Conservation (phyloP, 2,888 invertebrate species). For the Drosophila lutescens region DNA sequence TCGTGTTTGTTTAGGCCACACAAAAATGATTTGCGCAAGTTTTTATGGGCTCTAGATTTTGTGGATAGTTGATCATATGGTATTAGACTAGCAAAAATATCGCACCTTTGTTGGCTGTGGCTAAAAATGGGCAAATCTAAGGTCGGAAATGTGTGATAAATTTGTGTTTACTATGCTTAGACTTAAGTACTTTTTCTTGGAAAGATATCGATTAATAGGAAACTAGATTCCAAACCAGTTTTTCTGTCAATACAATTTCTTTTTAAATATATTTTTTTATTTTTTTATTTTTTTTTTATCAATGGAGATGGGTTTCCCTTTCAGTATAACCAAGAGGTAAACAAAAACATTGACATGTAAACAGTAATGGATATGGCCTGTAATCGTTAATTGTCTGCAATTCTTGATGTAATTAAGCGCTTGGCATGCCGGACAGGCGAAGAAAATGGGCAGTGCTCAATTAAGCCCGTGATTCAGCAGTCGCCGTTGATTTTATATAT, state of each 20-base stretch:
- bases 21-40: conserved; percentile 17
- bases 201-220: neutral
- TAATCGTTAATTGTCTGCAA: conserved; percentile 13
- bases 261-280: neutral
- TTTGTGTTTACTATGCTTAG: neutral
- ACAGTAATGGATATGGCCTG: conserved; percentile 18
- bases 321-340: conserved; percentile 4
- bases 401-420: conserved; percentile 24
- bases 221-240: neutral
- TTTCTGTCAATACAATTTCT: neutral
- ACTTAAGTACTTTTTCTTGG: neutral
- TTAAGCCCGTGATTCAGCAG: conserved; percentile 40
- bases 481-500: conserved; percentile 38
- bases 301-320: conserved; percentile 8
- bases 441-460: conserved; percentile 29
- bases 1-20: conserved; percentile 6
- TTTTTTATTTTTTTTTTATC: neutral
- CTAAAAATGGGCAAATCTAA: neutral
- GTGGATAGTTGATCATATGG: neutral
- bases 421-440: conserved; percentile 22
- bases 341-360: conserved; percentile 1
- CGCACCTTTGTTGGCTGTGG: conserved; percentile 20
- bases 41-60: conserved; percentile 8
- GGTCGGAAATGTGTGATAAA: neutral
- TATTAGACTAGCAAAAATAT: neutral